Percentiles rank a stretch among this genome's conserved stretches.
Evolutionary conservation across 1,140 invertebrate genomes (phyloP).

Genomic region (Colletes gigas): DNA sequence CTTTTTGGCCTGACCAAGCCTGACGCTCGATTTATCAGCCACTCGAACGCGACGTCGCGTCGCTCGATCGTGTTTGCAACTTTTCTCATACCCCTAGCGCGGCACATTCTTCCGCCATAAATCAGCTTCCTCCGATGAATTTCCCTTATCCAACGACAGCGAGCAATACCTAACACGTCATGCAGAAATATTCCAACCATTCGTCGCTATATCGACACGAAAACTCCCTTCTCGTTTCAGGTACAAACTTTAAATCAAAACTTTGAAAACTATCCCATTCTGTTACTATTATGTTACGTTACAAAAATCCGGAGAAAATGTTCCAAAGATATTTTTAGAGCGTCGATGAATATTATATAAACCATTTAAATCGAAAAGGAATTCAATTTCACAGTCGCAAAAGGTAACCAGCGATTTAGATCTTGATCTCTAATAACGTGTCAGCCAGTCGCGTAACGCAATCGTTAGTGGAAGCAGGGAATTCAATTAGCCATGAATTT

Average conservation of each 20-base stretch:
- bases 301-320: no score
- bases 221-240: no score
- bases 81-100: constrained; percentile 36
- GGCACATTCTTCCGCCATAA: constrained; percentile 21
- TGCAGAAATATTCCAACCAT: not conserved
- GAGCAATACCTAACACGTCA: constrained; percentile 16
- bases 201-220: no score
- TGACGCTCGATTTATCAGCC: constrained; percentile 40
- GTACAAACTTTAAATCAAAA: no score
- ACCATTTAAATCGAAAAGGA: no score
- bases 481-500: constrained; percentile 10
- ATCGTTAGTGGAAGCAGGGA: not conserved
- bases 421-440: not conserved
- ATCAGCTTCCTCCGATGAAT: constrained; percentile 17
- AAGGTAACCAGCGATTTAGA: no score
- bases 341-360: no score
- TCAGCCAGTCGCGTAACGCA: not conserved
- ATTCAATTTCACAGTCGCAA: no score
- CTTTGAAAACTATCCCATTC: no score
- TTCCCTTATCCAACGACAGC: not conserved
- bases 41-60: not conserved
- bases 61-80: constrained; percentile 25
- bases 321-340: no score
- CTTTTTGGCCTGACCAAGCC: constrained; percentile 39
- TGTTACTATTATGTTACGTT: no score